Percentiles rank a stretch among this genome's conserved stretches.
These are phyloP conservation scores for Lepus oiostolus DNA, from an alignment of 2,797 vertebrate genomes.

Conservation along the genomic window DNA sequence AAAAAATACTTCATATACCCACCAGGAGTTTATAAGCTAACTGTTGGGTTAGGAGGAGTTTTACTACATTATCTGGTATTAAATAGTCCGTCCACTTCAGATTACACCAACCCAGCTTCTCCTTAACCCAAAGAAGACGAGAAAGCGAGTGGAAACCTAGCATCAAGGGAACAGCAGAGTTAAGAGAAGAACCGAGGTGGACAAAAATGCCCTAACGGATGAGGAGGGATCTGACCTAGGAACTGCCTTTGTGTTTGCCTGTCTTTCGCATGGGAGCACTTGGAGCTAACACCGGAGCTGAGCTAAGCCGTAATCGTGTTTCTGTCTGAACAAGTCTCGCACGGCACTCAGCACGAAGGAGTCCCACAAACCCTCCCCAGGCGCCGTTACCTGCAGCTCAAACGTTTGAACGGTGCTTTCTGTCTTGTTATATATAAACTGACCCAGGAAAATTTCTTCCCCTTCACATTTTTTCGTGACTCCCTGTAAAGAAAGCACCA, in stretches of 20 bases:
- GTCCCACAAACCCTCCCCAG: background rate
- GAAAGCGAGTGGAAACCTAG: background rate
- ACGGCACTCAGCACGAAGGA: background rate
- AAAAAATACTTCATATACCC: background rate
- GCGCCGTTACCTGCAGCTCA: constrained; percentile 75
- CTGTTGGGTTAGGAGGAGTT: background rate
- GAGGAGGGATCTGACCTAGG: background rate
- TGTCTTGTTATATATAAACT: constrained; percentile 77
- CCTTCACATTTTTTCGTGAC: constrained; percentile 73
- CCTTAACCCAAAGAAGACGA: background rate
- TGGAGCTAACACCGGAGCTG: background rate
- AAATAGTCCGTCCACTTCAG: background rate
- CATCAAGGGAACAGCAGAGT: background rate
- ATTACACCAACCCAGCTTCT: background rate
- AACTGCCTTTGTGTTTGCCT: background rate
- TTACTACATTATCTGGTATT: background rate
- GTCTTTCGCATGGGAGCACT: background rate
- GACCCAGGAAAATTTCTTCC: constrained; percentile 81
- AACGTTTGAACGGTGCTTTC: constrained; percentile 83
- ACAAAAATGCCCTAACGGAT: background rate
- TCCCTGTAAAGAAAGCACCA: constrained; percentile 69
- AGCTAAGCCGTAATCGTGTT: background rate
- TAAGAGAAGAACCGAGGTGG: background rate
- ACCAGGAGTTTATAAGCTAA: background rate
- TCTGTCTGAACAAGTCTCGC: background rate